Evolutionary conservation across 2,888 invertebrate species (phyloP).

Genomic region (Acheta domesticus): DNA sequence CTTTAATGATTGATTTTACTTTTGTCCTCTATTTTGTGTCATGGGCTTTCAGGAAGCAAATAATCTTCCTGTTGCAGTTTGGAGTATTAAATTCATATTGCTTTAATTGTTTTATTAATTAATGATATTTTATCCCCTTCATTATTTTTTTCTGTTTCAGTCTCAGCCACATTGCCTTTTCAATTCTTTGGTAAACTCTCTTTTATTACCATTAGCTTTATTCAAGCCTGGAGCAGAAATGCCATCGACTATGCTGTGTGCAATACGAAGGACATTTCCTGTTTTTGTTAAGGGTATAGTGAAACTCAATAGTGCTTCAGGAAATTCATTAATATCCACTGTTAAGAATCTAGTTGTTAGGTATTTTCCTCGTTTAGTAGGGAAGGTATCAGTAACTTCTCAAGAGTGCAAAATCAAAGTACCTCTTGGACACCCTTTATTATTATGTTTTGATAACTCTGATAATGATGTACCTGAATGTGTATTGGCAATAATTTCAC

Average conservation of each 20-base stretch:
- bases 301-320: constrained; percentile 49
- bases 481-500: constrained; percentile 18
- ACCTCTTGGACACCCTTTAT: constrained; percentile 1
- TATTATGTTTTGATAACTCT: not conserved
- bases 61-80: no score
- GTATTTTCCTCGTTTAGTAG: constrained; percentile 22
- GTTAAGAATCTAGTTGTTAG: constrained; percentile 51
- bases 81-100: no score
- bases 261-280: constrained; percentile 54
- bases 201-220: constrained; percentile 28
- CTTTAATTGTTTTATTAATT: no score
- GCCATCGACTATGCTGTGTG: constrained; percentile 48
- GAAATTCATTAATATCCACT: constrained; percentile 51
- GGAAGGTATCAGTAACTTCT: not conserved
- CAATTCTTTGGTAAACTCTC: constrained; percentile 25
- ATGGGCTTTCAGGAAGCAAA: no score
- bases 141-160: constrained; percentile 29
- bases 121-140: not conserved
- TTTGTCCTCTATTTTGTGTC: no score
- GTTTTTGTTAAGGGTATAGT: constrained; percentile 54
- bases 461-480: not conserved
- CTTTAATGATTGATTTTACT: not conserved
- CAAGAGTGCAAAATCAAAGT: not conserved
- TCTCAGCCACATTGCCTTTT: constrained; percentile 32
- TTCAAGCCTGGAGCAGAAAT: constrained; percentile 37